Percentiles rank a stretch among this genome's conserved stretches.
Conservation (phyloP, 2,888 invertebrate species). For the Drosophila stalkeri region DNA sequence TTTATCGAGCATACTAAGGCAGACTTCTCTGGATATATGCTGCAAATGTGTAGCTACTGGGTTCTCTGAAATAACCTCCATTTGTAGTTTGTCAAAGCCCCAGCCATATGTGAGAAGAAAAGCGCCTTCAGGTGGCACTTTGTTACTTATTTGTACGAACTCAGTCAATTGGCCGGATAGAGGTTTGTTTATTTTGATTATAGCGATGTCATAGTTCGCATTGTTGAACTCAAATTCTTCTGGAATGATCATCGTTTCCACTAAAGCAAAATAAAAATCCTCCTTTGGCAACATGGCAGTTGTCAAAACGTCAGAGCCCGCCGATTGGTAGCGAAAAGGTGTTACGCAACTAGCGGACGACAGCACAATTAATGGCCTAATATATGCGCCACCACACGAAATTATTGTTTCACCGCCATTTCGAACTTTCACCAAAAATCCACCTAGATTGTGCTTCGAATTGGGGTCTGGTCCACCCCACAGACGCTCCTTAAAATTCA, state of each 20-base stretch:
- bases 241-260: conserved; percentile 43
- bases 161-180: conserved; percentile 44
- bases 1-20: accelerated
- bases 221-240: neutral
- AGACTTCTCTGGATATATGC: neutral
- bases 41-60: conserved; percentile 1
- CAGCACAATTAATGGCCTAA: conserved; percentile 36
- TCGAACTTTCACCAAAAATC: conserved; percentile 46
- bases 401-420: conserved; percentile 5
- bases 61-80: neutral
- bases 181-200: conserved; percentile 40
- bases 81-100: conserved; percentile 28
- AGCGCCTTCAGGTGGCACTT: accelerated
- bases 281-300: conserved; percentile 12
- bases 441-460: conserved; percentile 30
- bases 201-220: conserved; percentile 44
- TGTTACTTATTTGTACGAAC: conserved; percentile 23
- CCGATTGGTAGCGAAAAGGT: conserved; percentile 28
- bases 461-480: conserved; percentile 38
- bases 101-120: conserved; percentile 32
- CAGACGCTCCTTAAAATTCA: neutral
- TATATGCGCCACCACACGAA: conserved; percentile 50
- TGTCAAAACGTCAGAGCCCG: conserved; percentile 14
- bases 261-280: neutral
- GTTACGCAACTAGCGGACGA: conserved; percentile 57